A percentile compares a stretch with the other conserved stretches of the same genome.
phyloP scores from a whole-genome alignment of 2,888 invertebrate species.

The Amiota communis region DNA sequence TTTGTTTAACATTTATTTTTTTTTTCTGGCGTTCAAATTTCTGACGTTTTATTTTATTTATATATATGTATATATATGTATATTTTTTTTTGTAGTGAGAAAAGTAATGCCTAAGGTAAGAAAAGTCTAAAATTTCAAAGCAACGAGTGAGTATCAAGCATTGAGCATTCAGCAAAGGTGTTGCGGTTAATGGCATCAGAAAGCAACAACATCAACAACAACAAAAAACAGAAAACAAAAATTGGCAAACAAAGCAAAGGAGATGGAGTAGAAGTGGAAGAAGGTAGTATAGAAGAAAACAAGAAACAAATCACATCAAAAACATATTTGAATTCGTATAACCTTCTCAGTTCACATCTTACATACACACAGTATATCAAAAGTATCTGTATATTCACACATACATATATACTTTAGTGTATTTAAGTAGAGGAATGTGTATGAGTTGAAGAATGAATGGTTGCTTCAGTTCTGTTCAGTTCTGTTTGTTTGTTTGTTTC shows the following conservation, averaged over 20 bases:
- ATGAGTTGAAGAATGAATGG: constrained; percentile 31
- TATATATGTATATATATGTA: no score
- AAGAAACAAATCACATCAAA: constrained; percentile 63
- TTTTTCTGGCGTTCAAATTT: no score
- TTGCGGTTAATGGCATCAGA: constrained; percentile 23
- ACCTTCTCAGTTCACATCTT: no score
- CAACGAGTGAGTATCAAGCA: constrained; percentile 50
- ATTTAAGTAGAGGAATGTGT: constrained; percentile 14
- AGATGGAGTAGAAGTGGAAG: no score
- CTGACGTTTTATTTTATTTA: no score
- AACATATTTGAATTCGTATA: constrained; percentile 60
- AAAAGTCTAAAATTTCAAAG: constrained; percentile 65
- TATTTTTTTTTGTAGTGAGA: neutral
- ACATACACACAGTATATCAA: no score
- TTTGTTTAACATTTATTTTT: no score
- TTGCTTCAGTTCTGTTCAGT: constrained; percentile 5
- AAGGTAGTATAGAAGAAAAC: neutral
- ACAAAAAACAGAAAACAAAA: constrained; percentile 18
- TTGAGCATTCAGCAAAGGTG: constrained; percentile 27
- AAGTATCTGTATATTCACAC: no score
- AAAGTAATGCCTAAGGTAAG: constrained; percentile 37
- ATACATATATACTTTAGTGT: neutral
- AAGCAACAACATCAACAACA: constrained; percentile 52
- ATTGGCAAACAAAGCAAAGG: constrained; percentile 4
- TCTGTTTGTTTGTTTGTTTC: constrained; percentile 34